These are phyloP conservation scores for Gila orcuttii DNA, from an alignment of 2,113 vertebrate species.

Conservation along the genomic window DNA sequence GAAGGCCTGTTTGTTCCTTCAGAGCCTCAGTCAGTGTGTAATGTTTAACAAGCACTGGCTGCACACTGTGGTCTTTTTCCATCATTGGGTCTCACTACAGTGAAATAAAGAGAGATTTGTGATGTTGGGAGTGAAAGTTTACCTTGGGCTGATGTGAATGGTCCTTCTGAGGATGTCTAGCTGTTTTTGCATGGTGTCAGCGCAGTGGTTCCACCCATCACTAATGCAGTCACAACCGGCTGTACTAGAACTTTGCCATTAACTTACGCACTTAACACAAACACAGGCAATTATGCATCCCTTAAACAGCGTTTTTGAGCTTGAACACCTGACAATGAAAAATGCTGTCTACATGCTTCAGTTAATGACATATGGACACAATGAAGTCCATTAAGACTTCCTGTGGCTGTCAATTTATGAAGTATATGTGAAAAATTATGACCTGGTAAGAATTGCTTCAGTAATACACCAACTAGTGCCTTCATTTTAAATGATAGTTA, in stretches of 20 bases:
- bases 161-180: slow-evolving; percentile 18
- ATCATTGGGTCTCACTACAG: neutral
- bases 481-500: neutral
- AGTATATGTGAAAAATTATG: neutral
- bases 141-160: slow-evolving; percentile 28
- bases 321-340: slow-evolving; percentile 24
- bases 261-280: slow-evolving; percentile 31
- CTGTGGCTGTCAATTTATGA: neutral
- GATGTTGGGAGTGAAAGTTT: slow-evolving; percentile 11
- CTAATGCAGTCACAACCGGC: slow-evolving; percentile 5
- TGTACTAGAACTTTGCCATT: slow-evolving; percentile 21
- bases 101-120: slow-evolving; percentile 37
- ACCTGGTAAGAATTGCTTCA: neutral
- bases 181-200: slow-evolving; percentile 19
- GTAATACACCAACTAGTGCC: neutral
- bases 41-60: slow-evolving; percentile 48
- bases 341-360: neutral
- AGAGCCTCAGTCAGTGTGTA: slow-evolving; percentile 27
- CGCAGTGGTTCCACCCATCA: neutral
- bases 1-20: slow-evolving; percentile 23
- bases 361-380: slow-evolving; percentile 21
- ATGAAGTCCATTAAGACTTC: slow-evolving; percentile 14
- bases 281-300: slow-evolving; percentile 26
- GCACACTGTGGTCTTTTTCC: slow-evolving; percentile 42
- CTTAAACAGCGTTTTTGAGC: slow-evolving; percentile 6